Percentiles rank a stretch among this genome's conserved stretches.
Evolutionary conservation across 2,888 invertebrate species (phyloP).

Genomic region (Rotaria magnacalcarata): DNA sequence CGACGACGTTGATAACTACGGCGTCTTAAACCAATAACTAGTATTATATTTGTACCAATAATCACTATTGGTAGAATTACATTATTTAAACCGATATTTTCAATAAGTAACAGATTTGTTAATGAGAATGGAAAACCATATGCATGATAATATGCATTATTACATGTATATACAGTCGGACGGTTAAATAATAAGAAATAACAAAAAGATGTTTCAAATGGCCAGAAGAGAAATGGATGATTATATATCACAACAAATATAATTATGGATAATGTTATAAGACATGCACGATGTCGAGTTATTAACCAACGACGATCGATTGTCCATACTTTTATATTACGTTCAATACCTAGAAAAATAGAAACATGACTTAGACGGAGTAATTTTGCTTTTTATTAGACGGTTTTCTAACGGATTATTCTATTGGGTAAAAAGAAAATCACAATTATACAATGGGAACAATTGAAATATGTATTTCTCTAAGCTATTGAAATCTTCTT

Average conservation of each 20-base stretch:
- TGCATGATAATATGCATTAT: not conserved
- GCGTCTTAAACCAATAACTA: not conserved
- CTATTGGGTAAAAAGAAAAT: too few relatives aligned
- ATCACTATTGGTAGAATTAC: not conserved
- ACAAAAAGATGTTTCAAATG: not conserved
- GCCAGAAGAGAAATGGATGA: not conserved
- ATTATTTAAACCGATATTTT: slow-evolving; percentile 27
- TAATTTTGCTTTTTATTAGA: too few relatives aligned
- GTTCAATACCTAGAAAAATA: not conserved
- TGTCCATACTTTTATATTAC: slow-evolving; percentile 10
- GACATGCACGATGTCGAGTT: not conserved
- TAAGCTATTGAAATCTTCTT: too few relatives aligned
- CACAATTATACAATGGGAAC: too few relatives aligned
- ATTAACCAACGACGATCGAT: not conserved
- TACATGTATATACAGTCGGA: not conserved
- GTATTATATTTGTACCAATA: not conserved
- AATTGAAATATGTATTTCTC: too few relatives aligned
- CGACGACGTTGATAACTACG: not conserved
- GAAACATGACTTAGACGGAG: too few relatives aligned
- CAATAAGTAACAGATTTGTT: not conserved
- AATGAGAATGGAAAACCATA: not conserved
- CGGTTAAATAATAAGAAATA: not conserved
- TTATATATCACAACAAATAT: not conserved
- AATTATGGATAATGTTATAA: not conserved
- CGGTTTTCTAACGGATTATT: too few relatives aligned